Evolutionary conservation across 2,797 vertebrate genomes (phyloP).

Genomic region (Choloepus didactylus): DNA sequence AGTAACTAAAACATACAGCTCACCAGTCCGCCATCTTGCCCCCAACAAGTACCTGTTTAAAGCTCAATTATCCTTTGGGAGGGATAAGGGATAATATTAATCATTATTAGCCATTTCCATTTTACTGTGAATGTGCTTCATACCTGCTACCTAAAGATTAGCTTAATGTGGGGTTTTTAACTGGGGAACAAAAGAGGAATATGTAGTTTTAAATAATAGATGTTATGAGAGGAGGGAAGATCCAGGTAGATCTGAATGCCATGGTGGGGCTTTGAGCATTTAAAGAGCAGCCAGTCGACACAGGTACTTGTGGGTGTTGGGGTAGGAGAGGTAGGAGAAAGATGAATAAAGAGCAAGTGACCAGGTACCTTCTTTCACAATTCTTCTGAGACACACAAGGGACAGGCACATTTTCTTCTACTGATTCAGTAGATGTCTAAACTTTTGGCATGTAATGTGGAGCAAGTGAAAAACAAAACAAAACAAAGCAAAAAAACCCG

Average conservation of each 20-base stretch:
- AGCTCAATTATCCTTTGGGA: conserved; percentile 16
- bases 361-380: neutral
- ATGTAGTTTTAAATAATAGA: neutral
- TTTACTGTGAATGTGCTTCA: conserved; percentile 15
- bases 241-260: neutral
- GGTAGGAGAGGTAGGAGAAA: neutral
- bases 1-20: too few relatives aligned
- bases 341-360: conserved; percentile 3
- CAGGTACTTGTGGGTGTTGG: neutral
- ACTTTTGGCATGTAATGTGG: neutral
- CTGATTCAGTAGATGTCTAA: conserved; percentile 51
- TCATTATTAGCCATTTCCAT: neutral
- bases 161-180: neutral
- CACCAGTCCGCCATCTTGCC: too few relatives aligned
- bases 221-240: neutral
- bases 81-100: neutral
- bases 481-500: neutral
- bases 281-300: neutral
- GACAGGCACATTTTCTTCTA: neutral
- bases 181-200: neutral
- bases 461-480: neutral
- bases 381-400: neutral
- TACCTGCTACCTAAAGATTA: neutral
- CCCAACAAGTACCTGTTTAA: too few relatives aligned
- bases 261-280: neutral